These are phyloP conservation scores for Lasaia peninsularis DNA, from an alignment of 1,140 invertebrate species.

Conservation along the genomic window DNA sequence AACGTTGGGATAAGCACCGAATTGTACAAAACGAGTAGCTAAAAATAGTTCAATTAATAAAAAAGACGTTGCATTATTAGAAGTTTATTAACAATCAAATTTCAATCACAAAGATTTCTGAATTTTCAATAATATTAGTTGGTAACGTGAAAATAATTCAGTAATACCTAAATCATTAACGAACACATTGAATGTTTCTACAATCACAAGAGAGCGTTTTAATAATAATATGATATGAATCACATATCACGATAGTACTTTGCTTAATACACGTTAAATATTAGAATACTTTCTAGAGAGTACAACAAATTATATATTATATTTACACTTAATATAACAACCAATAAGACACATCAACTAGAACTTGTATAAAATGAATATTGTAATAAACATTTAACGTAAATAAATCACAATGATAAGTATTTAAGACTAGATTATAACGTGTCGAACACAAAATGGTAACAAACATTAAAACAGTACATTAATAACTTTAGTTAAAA, in stretches of 20 bases:
- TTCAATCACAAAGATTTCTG: slow-evolving; percentile 2
- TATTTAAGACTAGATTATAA: slow-evolving; percentile 2
- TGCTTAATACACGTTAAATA: not conserved
- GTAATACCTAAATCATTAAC: not conserved
- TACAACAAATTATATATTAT: slow-evolving; percentile 1
- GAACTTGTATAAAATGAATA: not conserved
- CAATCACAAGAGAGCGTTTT: not conserved
- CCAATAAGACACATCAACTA: not conserved
- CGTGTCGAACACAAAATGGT: not conserved
- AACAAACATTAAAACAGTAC: not conserved
- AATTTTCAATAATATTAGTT: not conserved
- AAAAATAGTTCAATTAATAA: too few relatives aligned
- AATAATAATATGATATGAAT: not conserved
- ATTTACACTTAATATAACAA: slow-evolving; percentile 1
- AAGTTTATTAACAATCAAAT: not conserved
- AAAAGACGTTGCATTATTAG: not conserved
- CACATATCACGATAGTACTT: not conserved
- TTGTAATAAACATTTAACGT: not conserved
- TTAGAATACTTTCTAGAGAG: too few relatives aligned
- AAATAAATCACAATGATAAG: not conserved
- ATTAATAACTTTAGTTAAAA: not conserved
- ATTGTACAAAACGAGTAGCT: too few relatives aligned
- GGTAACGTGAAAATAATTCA: not conserved
- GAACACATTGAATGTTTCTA: not conserved
- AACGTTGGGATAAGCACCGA: too few relatives aligned